Conservation (phyloP, 2,797 vertebrate species). For the Discoglossus pictus region DNA sequence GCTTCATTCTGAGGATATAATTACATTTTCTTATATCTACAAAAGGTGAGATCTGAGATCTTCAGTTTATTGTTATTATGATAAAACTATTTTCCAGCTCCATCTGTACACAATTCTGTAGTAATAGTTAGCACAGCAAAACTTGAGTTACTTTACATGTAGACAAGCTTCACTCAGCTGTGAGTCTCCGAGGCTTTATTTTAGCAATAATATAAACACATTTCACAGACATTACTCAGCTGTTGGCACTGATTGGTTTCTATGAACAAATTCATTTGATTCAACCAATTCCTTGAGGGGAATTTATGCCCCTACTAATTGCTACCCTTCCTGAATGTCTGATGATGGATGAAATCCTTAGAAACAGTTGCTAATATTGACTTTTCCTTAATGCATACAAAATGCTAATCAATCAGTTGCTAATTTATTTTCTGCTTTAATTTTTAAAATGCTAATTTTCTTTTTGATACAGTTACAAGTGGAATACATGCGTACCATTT, state of each 20-base stretch:
- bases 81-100: slow-evolving; percentile 24
- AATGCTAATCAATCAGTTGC: too few relatives aligned
- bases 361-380: too few relatives aligned
- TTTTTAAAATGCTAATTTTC: too few relatives aligned
- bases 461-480: too few relatives aligned
- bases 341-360: slow-evolving; percentile 13
- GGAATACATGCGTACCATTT: too few relatives aligned
- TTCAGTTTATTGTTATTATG: too few relatives aligned
- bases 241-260: slow-evolving; percentile 60
- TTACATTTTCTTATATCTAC: too few relatives aligned
- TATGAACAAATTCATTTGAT: slow-evolving; percentile 54
- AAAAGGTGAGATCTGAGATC: too few relatives aligned
- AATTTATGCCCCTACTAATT: slow-evolving; percentile 24
- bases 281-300: slow-evolving; percentile 43
- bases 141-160: slow-evolving; percentile 55
- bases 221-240: slow-evolving; percentile 65
- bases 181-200: slow-evolving; percentile 59
- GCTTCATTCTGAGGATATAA: too few relatives aligned
- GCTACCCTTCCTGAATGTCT: slow-evolving; percentile 16
- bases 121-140: slow-evolving; percentile 50
- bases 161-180: slow-evolving; percentile 58
- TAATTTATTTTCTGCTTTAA: too few relatives aligned
- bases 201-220: slow-evolving; percentile 60
- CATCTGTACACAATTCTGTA: too few relatives aligned
- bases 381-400: not conserved